Base-by-base conservation (phyloP, 2,797 vertebrate species). In the Taenioides sp. region DNA sequence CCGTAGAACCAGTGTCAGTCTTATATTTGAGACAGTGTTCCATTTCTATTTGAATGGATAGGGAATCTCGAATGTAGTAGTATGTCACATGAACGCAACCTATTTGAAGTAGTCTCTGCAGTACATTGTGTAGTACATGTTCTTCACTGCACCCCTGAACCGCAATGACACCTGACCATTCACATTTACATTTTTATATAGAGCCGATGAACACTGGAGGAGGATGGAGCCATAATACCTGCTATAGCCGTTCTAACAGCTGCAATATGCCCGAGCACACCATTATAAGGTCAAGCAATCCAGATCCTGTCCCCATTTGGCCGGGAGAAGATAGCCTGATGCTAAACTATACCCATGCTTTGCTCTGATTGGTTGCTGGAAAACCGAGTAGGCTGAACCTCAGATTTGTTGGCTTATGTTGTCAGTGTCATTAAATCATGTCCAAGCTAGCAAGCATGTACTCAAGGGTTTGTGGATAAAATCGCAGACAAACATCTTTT, bases 181-280 rank as follows among this genome's bases (percentile, higher is more conserved):
- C 47, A 55, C 43, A 65, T 47, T 43, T 59, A 65, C 47, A 57
- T 72, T 64, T 66, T 54, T 66, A 57, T 59, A 57, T 25, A 50
- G 31, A 61, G 14, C 31, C n/a, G 63, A 28, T 47, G 58, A 67
- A 43, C n/a, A 34, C 20, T 40, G 61, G 34, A 23, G 61, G 34
- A 43, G 61, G 37, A 63, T 40, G n/a, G n/a, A 63, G 61, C 11
- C 37, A 23, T 63, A 63, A 63, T 49, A 27, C 63, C 22, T 27
- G 22, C 63, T 47, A 47, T 49, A 23, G 61, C n/a, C 60, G 1
- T 37, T 43, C 37, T 43, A 50, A 65, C 64, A 65, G 43, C 12
- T 50, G 43, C 43, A 65, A 27, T 65, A 27, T 20, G 23, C 25
- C 64, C 22, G 18, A 49, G 23, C 43, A 10, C 22, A 25, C 63